Conservation (phyloP, 2,113 vertebrate genomes). For the Phylloscopus whistleri region DNA sequence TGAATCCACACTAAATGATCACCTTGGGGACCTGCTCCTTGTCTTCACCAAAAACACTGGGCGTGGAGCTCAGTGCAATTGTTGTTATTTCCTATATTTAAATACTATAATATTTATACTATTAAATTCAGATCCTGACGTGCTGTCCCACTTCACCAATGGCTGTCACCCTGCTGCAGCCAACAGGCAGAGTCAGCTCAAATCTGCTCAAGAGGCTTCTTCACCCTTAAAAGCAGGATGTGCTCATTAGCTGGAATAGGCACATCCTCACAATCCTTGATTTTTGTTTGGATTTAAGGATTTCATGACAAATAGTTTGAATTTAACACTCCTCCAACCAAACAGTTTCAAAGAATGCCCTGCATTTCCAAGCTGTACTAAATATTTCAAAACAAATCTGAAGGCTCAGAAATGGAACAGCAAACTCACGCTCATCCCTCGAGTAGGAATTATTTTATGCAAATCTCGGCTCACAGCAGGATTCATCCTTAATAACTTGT, state of each 20-base stretch:
- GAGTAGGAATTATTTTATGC: neutral
- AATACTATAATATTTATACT: neutral
- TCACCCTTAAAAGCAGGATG: neutral
- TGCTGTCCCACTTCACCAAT: neutral
- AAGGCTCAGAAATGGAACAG: neutral
- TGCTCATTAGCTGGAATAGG: neutral
- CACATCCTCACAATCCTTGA: neutral
- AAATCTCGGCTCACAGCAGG: slow-evolving; percentile 13
- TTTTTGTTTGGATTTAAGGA: neutral
- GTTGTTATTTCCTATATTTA: neutral
- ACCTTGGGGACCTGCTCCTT: neutral
- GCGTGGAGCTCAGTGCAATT: neutral
- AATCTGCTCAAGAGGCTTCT: neutral
- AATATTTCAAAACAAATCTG: neutral
- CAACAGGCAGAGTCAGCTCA: neutral
- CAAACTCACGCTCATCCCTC: neutral
- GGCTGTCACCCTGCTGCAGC: neutral
- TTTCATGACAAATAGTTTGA: neutral
- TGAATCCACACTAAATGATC: neutral
- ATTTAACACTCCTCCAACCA: neutral
- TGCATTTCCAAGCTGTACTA: neutral
- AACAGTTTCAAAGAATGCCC: neutral
- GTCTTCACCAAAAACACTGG: neutral
- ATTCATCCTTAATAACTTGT: neutral
- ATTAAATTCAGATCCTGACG: neutral